phyloP scores from a whole-genome alignment of 2,888 invertebrate species.

The Diarsia mendica region DNA sequence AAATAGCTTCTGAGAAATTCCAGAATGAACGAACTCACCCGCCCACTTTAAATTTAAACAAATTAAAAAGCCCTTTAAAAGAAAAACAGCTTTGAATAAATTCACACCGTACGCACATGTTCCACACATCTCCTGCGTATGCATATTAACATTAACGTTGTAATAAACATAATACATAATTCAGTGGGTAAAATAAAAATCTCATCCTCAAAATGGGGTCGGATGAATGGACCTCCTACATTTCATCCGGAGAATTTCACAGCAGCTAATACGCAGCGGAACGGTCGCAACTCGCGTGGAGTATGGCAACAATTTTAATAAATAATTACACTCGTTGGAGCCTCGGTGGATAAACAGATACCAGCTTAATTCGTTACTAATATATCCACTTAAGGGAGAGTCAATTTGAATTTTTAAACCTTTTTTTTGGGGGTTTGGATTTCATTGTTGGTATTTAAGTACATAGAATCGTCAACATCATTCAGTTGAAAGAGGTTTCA shows the following conservation, averaged over 20 bases:
- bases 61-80: background rate
- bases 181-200: conserved; percentile 66
- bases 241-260: conserved; percentile 73
- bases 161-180: conserved; percentile 63
- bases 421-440: conserved; percentile 9
- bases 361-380: conserved; percentile 77
- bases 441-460: background rate
- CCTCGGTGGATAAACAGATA: conserved; percentile 79
- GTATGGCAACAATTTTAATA: conserved; percentile 86
- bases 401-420: conserved; percentile 46
- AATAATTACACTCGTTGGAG: conserved; percentile 82
- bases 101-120: conserved; percentile 38
- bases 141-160: conserved; percentile 54
- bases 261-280: conserved; percentile 72
- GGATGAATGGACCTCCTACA: conserved; percentile 70
- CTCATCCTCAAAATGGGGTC: conserved; percentile 62
- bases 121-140: conserved; percentile 35
- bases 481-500: background rate
- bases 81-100: conserved; percentile 32
- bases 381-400: conserved; percentile 55
- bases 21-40: background rate
- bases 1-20: background rate
- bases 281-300: conserved; percentile 70
- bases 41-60: conserved; percentile 2
- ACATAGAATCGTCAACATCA: background rate